These are phyloP conservation scores for Scelioninae gen. 2 DNA, from an alignment of 2,888 invertebrate genomes.

Conservation along the genomic window DNA sequence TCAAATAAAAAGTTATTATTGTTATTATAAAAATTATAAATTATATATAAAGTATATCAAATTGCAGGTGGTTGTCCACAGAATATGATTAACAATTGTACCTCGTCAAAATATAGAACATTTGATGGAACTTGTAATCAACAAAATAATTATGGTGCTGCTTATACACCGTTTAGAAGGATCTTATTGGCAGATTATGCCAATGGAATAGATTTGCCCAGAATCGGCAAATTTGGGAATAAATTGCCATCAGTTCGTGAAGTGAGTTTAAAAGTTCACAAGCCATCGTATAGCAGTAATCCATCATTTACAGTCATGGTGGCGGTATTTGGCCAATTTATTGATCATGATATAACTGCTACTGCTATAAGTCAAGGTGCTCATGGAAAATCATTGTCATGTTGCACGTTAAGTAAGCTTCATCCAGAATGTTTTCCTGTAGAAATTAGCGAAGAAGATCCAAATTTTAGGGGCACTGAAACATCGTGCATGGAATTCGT, in stretches of 20 bases:
- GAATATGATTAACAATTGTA: slow-evolving; percentile 64
- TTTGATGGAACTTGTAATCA: slow-evolving; percentile 87
- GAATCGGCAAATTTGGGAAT: slow-evolving; percentile 77
- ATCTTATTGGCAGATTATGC: slow-evolving; percentile 85
- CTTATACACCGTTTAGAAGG: slow-evolving; percentile 85
- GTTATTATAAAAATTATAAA: too few species aligned
- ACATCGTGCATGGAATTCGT: slow-evolving; percentile 91
- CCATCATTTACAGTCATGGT: slow-evolving; percentile 88
- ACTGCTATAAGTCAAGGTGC: slow-evolving; percentile 85
- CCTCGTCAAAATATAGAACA: slow-evolving; percentile 78
- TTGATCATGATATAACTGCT: slow-evolving; percentile 91
- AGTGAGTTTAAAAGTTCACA: slow-evolving; percentile 83
- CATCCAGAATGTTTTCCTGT: slow-evolving; percentile 92
- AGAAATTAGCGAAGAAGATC: slow-evolving; percentile 80
- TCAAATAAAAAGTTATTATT: too few species aligned
- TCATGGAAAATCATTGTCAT: slow-evolving; percentile 84
- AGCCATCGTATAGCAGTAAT: slow-evolving; percentile 84
- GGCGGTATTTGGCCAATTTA: slow-evolving; percentile 92
- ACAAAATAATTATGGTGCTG: slow-evolving; percentile 82
- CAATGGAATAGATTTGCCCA: slow-evolving; percentile 82
- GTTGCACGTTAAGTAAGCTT: slow-evolving; percentile 77
- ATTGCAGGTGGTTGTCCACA: slow-evolving; percentile 63
- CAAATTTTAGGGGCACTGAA: slow-evolving; percentile 81
- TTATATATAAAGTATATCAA: background rate
- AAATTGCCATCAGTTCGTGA: slow-evolving; percentile 84